A percentile compares a stretch with the other conserved stretches of the same genome.
Conservation (phyloP, 2,888 invertebrate species). For the Oxystoma pomonae region DNA sequence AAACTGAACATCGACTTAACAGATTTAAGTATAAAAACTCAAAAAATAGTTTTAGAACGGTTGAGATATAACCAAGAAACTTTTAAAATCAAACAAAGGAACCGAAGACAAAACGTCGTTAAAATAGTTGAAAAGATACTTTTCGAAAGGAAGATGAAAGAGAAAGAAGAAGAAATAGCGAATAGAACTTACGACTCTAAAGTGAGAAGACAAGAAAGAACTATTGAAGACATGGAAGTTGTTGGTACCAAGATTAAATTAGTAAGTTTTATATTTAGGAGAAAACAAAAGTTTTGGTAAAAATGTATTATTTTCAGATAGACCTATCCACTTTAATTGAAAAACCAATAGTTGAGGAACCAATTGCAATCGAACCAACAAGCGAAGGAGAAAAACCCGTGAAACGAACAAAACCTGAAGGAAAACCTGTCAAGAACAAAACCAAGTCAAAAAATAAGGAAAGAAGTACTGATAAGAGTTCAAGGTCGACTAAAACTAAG, state of each 20-base stretch:
- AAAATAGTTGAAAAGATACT: constrained; percentile 23
- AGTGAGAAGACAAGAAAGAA: too few species aligned
- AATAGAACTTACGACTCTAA: constrained; percentile 18
- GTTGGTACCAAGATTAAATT: constrained; percentile 20
- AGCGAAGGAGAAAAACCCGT: neutral
- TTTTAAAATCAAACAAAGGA: neutral
- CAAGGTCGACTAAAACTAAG: constrained; percentile 8
- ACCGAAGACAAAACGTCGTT: constrained; percentile 19
- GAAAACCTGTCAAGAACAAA: constrained; percentile 1
- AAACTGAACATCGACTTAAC: constrained; percentile 19
- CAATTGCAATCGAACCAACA: neutral
- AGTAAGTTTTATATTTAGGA: constrained; percentile 6
- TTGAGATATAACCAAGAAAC: constrained; percentile 2
- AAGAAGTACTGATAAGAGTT: constrained; percentile 14
- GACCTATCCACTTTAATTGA: too few species aligned
- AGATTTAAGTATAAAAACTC: constrained; percentile 8
- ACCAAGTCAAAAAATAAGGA: constrained; percentile 9
- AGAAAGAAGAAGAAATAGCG: constrained; percentile 10
- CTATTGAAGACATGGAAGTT: constrained; percentile 24
- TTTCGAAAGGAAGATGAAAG: constrained; percentile 20
- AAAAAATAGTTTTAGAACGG: constrained; percentile 19
- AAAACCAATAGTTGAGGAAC: too few species aligned
- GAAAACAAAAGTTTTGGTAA: constrained; percentile 4
- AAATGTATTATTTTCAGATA: too few species aligned
- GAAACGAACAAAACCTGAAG: constrained; percentile 3